phyloP scores from a whole-genome alignment of 1,140 invertebrate species.

The Bombus pascuorum region DNA sequence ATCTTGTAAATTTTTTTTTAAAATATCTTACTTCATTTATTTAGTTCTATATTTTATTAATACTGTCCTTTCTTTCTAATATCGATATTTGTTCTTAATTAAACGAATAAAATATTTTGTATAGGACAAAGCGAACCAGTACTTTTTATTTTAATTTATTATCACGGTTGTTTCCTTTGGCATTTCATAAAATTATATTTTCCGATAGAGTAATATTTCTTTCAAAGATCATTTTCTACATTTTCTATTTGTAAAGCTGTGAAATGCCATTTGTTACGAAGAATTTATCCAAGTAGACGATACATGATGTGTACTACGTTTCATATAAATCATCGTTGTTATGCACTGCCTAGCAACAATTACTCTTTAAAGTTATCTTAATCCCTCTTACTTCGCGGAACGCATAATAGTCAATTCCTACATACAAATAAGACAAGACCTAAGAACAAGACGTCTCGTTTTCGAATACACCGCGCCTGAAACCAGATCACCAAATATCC shows the following conservation, averaged over 20 bases:
- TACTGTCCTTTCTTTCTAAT: not conserved
- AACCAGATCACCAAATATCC: constrained; percentile 4
- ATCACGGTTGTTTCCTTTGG: not conserved
- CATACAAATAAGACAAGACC: not conserved
- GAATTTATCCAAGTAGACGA: not conserved
- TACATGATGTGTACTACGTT: too few relatives aligned
- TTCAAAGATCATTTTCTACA: not conserved
- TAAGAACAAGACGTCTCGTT: not conserved
- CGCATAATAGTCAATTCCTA: not conserved
- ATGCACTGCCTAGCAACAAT: not conserved
- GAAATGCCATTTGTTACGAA: not conserved
- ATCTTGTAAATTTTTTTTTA: not conserved
- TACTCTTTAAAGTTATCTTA: not conserved
- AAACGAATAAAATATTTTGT: not conserved
- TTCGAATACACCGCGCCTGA: constrained; percentile 3
- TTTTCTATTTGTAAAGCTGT: not conserved
- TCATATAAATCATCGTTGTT: not conserved
- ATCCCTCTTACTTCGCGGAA: not conserved
- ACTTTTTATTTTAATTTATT: not conserved
- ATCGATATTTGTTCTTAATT: not conserved
- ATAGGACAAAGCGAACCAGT: not conserved
- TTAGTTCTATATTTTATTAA: not conserved
- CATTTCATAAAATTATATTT: not conserved
- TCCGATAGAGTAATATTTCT: not conserved
- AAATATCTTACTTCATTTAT: not conserved